Evolutionary conservation across 2,113 vertebrate genomes (phyloP).

Genomic region (Butorides virescens): DNA sequence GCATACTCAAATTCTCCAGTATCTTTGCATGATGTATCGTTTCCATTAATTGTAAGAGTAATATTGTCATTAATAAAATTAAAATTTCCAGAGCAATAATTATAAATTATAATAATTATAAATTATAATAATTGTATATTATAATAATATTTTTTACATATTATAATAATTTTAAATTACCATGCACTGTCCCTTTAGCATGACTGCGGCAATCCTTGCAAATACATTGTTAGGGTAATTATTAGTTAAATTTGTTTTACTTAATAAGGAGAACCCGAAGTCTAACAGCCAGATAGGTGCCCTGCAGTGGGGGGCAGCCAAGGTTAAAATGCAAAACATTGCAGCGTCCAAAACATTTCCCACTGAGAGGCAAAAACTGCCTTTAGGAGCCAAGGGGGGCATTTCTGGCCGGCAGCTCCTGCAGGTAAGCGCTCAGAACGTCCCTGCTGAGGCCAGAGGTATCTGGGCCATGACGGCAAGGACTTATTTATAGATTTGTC

Average conservation of each 20-base stretch:
- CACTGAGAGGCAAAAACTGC: background rate
- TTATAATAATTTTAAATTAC: background rate
- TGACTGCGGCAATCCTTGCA: background rate
- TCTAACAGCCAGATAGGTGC: background rate
- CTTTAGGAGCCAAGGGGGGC: background rate
- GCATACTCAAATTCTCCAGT: background rate
- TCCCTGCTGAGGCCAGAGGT: background rate
- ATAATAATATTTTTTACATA: background rate
- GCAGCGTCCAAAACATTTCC: background rate
- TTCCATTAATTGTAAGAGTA: background rate
- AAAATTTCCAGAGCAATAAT: background rate
- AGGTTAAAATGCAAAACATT: background rate
- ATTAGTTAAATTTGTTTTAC: background rate
- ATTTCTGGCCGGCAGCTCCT: background rate
- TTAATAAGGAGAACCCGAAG: background rate
- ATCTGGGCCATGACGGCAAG: background rate
- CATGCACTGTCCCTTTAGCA: background rate
- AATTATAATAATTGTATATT: background rate
- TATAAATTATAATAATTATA: background rate
- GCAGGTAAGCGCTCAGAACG: background rate
- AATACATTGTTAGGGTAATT: background rate
- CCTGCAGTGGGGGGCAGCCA: too few relatives aligned
- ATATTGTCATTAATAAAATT: background rate
- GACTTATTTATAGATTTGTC: background rate
- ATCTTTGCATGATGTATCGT: background rate